Evolutionary conservation across 1,140 invertebrate species (phyloP).

Genomic region (Trichogramma pretiosum): DNA sequence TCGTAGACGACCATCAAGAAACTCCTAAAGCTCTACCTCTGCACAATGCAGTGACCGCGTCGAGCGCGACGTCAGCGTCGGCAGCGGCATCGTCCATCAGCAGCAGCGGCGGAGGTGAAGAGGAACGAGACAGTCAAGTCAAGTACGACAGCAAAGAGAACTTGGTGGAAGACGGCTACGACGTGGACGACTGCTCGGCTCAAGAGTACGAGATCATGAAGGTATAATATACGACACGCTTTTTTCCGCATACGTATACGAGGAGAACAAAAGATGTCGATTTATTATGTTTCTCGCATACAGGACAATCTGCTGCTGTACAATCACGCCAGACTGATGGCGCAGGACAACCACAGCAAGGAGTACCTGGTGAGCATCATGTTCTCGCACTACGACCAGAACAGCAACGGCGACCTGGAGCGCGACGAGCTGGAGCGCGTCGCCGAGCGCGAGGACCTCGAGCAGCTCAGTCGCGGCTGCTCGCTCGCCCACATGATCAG

Average conservation of each 20-base stretch:
- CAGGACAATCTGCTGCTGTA: constrained; percentile 67
- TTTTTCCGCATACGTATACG: no score
- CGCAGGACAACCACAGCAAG: constrained; percentile 54
- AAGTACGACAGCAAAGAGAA: constrained; percentile 30
- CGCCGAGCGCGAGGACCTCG: constrained; percentile 55
- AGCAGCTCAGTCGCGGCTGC: constrained; percentile 58
- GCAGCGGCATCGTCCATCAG: no score
- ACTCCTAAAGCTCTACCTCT: constrained; percentile 24
- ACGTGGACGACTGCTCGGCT: constrained; percentile 49
- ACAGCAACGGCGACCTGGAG: constrained; percentile 62
- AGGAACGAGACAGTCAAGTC: constrained; percentile 24
- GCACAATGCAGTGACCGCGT: constrained; percentile 6
- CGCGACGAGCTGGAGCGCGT: constrained; percentile 59
- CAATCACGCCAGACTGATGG: constrained; percentile 62
- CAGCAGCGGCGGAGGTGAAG: constrained; percentile 16
- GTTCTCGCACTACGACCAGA: constrained; percentile 70
- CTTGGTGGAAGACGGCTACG: constrained; percentile 32
- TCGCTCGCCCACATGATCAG: constrained; percentile 59
- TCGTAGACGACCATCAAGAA: constrained; percentile 23
- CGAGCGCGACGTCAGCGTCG: constrained; percentile 14
- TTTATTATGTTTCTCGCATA: constrained; percentile 23
- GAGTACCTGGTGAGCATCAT: constrained; percentile 68
- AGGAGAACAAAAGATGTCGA: no score
- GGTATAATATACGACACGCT: no score
- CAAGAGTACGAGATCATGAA: constrained; percentile 65